Percentiles rank a stretch among this genome's conserved stretches.
Conservation (phyloP, 1,140 invertebrate genomes). For the Camponotus pennsylvanicus region DNA sequence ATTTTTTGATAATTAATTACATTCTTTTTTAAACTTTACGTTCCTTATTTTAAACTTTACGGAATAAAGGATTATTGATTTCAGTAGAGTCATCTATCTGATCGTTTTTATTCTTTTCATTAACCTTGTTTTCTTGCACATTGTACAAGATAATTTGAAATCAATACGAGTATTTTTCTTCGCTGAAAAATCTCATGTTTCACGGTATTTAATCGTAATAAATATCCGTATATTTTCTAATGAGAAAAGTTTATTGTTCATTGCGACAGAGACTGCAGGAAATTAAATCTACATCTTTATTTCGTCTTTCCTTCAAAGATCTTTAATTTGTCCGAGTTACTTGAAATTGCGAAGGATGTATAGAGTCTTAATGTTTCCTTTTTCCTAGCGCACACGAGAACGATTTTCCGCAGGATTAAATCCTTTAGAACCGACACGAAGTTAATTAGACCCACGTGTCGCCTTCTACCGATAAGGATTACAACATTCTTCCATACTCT, state of each 20-base stretch:
- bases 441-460: constrained; percentile 75
- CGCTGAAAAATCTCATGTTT: constrained; percentile 13
- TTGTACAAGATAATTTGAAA: not conserved
- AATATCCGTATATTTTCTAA: not conserved
- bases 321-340: constrained; percentile 59
- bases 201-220: not conserved
- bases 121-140: not conserved
- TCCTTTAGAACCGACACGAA: constrained; percentile 65
- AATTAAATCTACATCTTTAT: constrained; percentile 51
- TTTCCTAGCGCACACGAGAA: constrained; percentile 27
- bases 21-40: too few species aligned
- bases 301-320: constrained; percentile 25
- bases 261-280: not conserved
- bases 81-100: not conserved
- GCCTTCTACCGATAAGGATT: constrained; percentile 66
- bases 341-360: constrained; percentile 67
- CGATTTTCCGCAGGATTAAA: constrained; percentile 73
- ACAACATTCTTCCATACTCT: constrained; percentile 17
- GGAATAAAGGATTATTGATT: not conserved
- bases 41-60: not conserved
- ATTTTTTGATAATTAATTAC: constrained; percentile 10
- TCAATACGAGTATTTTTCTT: not conserved
- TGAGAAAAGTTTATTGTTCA: constrained; percentile 28
- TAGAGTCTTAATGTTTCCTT: constrained; percentile 63
- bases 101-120: constrained; percentile 1